phyloP scores from a whole-genome alignment of 2,797 vertebrate species.

The Esox lucius region DNA sequence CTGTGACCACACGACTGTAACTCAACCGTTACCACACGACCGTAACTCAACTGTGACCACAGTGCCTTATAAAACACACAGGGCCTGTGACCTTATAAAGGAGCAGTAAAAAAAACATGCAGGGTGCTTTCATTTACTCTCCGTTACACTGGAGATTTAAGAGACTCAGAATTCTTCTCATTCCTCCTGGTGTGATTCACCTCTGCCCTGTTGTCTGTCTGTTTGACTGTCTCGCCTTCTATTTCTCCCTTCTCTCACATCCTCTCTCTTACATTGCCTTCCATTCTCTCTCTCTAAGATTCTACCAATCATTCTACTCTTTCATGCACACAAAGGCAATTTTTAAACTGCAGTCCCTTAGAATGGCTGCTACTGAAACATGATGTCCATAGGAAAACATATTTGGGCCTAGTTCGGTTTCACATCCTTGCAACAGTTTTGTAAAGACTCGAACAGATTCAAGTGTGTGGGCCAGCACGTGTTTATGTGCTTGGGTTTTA shows the following conservation, averaged over 20 bases:
- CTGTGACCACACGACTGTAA: slow-evolving; percentile 48
- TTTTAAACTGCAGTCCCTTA: neutral
- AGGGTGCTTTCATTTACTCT: slow-evolving; percentile 53
- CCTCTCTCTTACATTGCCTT: neutral
- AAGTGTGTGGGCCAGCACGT: too few relatives aligned
- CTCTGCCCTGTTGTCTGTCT: neutral
- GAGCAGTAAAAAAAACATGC: slow-evolving; percentile 66
- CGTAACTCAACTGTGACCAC: slow-evolving; percentile 54
- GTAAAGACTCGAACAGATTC: slow-evolving; percentile 9
- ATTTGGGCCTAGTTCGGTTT: neutral
- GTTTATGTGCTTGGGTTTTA: too few relatives aligned
- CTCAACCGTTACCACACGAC: slow-evolving; percentile 53
- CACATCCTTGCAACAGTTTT: neutral
- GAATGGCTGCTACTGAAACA: neutral
- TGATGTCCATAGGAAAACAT: neutral
- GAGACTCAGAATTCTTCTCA: neutral
- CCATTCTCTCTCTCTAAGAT: neutral
- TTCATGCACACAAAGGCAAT: neutral
- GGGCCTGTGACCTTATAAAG: slow-evolving; percentile 64
- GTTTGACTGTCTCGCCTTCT: neutral
- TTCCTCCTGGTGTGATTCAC: neutral
- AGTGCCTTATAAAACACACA: slow-evolving; percentile 16
- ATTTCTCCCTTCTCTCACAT: neutral
- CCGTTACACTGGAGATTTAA: neutral
- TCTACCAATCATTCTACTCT: neutral